A percentile compares a stretch with the other conserved stretches of the same genome.
These are phyloP conservation scores for Blastobasis lacticolella DNA, from an alignment of 2,888 invertebrate genomes.

Conservation along the genomic window DNA sequence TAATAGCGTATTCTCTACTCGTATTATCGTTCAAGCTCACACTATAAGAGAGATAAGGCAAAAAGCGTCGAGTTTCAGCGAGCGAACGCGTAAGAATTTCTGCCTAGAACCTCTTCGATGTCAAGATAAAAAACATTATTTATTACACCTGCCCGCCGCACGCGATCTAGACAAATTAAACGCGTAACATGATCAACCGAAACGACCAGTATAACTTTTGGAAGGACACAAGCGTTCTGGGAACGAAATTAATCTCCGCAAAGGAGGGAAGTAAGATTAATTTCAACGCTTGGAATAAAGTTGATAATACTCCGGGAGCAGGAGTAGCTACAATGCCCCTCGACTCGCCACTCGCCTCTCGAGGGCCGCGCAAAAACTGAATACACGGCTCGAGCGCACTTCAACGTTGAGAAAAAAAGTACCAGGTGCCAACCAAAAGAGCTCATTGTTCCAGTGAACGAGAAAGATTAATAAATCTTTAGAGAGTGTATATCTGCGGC, in stretches of 20 bases:
- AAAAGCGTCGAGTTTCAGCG: conserved; percentile 51
- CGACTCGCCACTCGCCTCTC: conserved; percentile 44
- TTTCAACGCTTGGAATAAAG: conserved; percentile 11
- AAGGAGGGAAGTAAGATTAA: conserved; percentile 16
- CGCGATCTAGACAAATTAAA: conserved; percentile 70
- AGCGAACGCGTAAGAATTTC: conserved; percentile 67
- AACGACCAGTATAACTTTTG: conserved; percentile 38
- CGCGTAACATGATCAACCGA: conserved; percentile 60
- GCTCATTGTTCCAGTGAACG: conserved; percentile 66
- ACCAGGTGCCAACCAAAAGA: conserved; percentile 69
- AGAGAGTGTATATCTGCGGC: conserved; percentile 64
- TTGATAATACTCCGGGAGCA: conserved; percentile 12
- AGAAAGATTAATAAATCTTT: conserved; percentile 73
- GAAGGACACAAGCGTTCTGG: conserved; percentile 33
- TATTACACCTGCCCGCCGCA: conserved; percentile 56
- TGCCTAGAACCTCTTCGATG: conserved; percentile 52
- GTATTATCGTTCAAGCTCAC: conserved; percentile 1
- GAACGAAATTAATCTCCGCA: conserved; percentile 11
- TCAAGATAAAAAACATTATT: conserved; percentile 67
- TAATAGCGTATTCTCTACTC: neutral
- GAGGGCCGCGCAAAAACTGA: conserved; percentile 52
- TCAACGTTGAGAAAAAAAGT: conserved; percentile 57
- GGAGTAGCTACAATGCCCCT: conserved; percentile 39
- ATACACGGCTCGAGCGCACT: conserved; percentile 50
- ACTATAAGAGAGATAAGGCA: conserved; percentile 12